Evolutionary conservation across 1,140 invertebrate species (phyloP).

Genomic region (Apis dorsata): DNA sequence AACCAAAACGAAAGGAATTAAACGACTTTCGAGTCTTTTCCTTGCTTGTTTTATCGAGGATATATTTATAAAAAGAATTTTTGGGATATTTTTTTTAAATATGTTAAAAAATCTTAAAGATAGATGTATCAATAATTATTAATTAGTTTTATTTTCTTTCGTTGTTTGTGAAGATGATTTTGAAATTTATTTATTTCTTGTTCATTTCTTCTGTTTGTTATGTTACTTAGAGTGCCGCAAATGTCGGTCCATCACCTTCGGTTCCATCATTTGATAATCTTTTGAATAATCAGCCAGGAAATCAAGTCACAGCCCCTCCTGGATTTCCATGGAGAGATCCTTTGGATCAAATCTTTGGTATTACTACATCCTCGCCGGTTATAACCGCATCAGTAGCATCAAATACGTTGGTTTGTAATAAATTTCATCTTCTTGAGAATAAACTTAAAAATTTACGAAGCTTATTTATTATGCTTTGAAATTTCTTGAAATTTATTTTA

Average conservation of each 20-base stretch:
- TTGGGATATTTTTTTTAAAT: too few relatives aligned
- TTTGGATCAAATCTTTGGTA: slow-evolving; percentile 77
- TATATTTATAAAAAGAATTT: too few relatives aligned
- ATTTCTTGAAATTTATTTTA: too few relatives aligned
- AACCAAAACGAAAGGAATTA: not conserved
- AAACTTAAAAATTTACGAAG: not conserved
- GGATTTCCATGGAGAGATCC: slow-evolving; percentile 77
- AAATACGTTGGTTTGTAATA: slow-evolving; percentile 71
- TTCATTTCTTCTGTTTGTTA: not conserved
- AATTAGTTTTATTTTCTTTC: too few relatives aligned
- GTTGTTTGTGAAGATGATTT: too few relatives aligned
- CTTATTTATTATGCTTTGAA: too few relatives aligned
- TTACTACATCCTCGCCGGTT: slow-evolving; percentile 71
- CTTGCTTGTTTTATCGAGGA: not conserved
- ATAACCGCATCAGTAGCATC: slow-evolving; percentile 75
- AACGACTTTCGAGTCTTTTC: not conserved
- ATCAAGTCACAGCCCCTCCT: slow-evolving; percentile 66
- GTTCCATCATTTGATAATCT: slow-evolving; percentile 68
- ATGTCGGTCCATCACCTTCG: slow-evolving; percentile 58
- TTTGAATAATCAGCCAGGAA: slow-evolving; percentile 54
- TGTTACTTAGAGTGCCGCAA: slow-evolving; percentile 64
- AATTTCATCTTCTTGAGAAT: not conserved
- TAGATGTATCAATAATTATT: too few relatives aligned
- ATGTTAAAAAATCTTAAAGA: too few relatives aligned
- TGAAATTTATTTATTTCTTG: too few relatives aligned